phyloP scores from a whole-genome alignment of 2,888 invertebrate species.

The Norana najaformis region DNA sequence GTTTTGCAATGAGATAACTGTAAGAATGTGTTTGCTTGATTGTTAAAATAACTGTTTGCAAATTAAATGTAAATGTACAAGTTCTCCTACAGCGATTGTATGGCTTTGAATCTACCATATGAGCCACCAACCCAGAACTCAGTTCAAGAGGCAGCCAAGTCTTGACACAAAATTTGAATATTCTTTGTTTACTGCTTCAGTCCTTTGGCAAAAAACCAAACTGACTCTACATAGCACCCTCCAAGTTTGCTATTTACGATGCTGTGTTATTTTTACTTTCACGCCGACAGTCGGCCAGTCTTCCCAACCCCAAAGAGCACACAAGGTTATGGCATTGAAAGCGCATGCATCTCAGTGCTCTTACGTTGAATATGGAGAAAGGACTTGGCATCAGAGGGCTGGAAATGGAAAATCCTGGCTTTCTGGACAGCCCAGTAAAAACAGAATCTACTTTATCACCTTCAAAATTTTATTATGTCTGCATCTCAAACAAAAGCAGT shows the following conservation, averaged over 20 bases:
- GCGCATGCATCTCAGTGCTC: no score
- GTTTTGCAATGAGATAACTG: no score
- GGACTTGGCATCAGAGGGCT: background rate
- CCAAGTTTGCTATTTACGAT: background rate
- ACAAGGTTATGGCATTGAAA: background rate
- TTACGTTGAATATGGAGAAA: background rate
- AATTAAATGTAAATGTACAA: no score
- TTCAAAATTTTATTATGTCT: background rate
- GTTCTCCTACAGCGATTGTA: no score
- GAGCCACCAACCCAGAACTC: background rate
- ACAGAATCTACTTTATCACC: background rate
- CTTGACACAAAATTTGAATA: background rate
- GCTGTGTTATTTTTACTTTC: background rate
- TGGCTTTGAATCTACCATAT: no score
- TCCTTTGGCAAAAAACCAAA: background rate
- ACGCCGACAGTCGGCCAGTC: background rate
- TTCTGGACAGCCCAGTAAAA: background rate
- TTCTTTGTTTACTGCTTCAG: background rate
- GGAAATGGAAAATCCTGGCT: background rate
- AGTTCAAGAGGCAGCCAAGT: background rate
- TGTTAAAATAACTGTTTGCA: no score
- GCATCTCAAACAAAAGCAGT: conserved; percentile 6
- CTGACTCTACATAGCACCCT: background rate
- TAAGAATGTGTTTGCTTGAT: no score
- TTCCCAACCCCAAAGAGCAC: background rate